phyloP scores from a whole-genome alignment of 2,113 vertebrate genomes.

The Elgaria multicarinata region DNA sequence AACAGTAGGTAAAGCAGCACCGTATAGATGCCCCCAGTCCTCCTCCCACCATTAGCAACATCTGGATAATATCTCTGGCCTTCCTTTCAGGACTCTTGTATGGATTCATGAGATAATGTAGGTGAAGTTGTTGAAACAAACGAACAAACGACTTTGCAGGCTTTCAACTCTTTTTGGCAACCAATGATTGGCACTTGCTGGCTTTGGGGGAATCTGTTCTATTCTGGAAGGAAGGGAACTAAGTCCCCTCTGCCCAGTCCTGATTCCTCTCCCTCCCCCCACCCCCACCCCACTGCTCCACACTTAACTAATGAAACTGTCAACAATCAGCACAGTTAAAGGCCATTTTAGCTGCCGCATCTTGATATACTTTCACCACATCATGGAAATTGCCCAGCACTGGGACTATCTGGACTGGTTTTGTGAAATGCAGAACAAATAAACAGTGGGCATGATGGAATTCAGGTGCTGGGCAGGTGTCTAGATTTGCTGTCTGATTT shows the following conservation, averaged over 20 bases:
- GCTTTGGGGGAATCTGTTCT: background rate
- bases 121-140: background rate
- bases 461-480: slow-evolving; percentile 32
- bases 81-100: background rate
- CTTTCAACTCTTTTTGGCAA: background rate
- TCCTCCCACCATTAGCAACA: background rate
- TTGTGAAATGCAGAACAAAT: slow-evolving; percentile 16
- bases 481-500: slow-evolving; percentile 15
- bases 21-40: no score
- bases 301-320: slow-evolving; percentile 16
- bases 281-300: no score
- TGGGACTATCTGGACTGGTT: background rate
- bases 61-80: background rate
- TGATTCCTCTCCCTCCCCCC: slow-evolving; percentile 4
- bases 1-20: no score
- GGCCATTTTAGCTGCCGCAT: slow-evolving; percentile 7
- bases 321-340: background rate
- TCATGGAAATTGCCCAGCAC: slow-evolving; percentile 12
- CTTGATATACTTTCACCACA: slow-evolving; percentile 10
- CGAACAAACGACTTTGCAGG: rapidly evolving
- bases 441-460: slow-evolving; percentile 2
- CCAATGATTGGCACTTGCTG: slow-evolving; percentile 19
- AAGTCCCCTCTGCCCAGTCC: background rate
- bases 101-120: background rate
- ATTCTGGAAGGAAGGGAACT: slow-evolving; percentile 29